Conservation (phyloP, 23 tunicate genomes). For the Phallusia fumigata region DNA sequence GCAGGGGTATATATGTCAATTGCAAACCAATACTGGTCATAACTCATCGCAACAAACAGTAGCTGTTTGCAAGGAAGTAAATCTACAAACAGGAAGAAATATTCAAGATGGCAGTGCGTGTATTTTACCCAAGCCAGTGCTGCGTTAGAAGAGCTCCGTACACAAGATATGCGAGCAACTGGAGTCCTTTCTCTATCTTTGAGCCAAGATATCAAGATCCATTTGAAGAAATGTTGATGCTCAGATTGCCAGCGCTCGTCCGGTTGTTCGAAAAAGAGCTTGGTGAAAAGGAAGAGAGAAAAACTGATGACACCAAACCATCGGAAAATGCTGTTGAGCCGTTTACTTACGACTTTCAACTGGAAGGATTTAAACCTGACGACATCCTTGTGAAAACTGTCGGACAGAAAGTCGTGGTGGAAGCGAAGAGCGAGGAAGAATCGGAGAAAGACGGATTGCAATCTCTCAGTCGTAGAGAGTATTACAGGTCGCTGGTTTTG, state of each 20-base stretch:
- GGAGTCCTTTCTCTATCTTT: background rate
- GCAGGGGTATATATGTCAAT: background rate
- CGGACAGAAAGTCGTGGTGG: conserved; percentile 47
- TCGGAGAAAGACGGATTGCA: conserved; percentile 24
- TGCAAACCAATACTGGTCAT: background rate
- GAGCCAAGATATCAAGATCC: background rate
- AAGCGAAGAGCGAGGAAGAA: conserved; percentile 30
- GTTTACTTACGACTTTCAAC: conserved; percentile 27
- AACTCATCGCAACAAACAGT: background rate
- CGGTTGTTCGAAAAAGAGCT: background rate
- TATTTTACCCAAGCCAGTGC: background rate
- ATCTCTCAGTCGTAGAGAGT: conserved; percentile 38
- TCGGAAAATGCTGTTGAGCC: background rate
- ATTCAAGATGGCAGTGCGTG: background rate
- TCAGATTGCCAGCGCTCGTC: background rate
- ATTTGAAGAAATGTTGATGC: background rate
- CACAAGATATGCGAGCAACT: background rate
- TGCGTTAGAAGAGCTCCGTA: background rate
- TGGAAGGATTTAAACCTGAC: conserved; percentile 29
- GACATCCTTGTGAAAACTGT: conserved; percentile 37
- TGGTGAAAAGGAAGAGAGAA: background rate
- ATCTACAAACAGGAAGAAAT: background rate
- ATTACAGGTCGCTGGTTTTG: conserved; percentile 37
- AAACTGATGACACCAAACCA: background rate
- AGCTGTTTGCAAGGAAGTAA: background rate